A percentile compares a stretch with the other conserved stretches of the same genome.
Conservation (phyloP, 2,113 vertebrate species). For the Osmerus mordax region DNA sequence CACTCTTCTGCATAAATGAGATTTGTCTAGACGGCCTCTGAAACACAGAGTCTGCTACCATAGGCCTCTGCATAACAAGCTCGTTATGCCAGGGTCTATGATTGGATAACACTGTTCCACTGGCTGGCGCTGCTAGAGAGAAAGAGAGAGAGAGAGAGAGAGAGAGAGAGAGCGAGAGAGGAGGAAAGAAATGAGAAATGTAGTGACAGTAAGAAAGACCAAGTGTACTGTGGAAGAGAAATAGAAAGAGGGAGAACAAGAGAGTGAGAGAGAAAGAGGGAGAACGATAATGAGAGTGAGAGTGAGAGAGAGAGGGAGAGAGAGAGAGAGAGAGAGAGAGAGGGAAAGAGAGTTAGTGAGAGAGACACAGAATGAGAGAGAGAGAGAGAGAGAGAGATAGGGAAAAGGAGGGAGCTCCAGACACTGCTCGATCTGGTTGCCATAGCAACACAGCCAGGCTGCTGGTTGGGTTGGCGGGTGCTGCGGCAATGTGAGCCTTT, state of each 20-base stretch:
- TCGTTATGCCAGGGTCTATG: slow-evolving; percentile 79
- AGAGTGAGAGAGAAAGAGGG: not conserved
- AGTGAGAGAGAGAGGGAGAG: too few species aligned
- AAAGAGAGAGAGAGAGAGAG: slow-evolving; percentile 25
- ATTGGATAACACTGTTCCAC: slow-evolving; percentile 75
- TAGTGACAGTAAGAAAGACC: slow-evolving; percentile 38
- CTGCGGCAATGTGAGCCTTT: slow-evolving; percentile 74
- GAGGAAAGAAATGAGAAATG: slow-evolving; percentile 24
- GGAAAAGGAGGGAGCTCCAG: slow-evolving; percentile 51
- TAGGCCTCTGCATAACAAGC: slow-evolving; percentile 76
- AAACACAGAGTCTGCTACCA: slow-evolving; percentile 69
- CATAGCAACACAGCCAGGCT: slow-evolving; percentile 77
- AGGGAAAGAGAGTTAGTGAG: slow-evolving; percentile 20
- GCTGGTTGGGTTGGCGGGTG: slow-evolving; percentile 69
- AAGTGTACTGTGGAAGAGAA: not conserved
- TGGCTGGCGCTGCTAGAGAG: slow-evolving; percentile 64
- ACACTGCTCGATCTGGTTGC: slow-evolving; percentile 75
- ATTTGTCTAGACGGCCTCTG: slow-evolving; percentile 77
- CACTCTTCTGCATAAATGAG: slow-evolving; percentile 69
- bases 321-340: not conserved
- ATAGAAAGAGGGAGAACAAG: slow-evolving; percentile 18
- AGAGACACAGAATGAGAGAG: slow-evolving; percentile 41
- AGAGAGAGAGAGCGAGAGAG: slow-evolving; percentile 30
- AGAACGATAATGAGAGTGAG: not conserved
- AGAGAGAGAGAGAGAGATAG: slow-evolving; percentile 32